phyloP scores from a whole-genome alignment of 2,113 vertebrate species.

The Apeltes quadracus region DNA sequence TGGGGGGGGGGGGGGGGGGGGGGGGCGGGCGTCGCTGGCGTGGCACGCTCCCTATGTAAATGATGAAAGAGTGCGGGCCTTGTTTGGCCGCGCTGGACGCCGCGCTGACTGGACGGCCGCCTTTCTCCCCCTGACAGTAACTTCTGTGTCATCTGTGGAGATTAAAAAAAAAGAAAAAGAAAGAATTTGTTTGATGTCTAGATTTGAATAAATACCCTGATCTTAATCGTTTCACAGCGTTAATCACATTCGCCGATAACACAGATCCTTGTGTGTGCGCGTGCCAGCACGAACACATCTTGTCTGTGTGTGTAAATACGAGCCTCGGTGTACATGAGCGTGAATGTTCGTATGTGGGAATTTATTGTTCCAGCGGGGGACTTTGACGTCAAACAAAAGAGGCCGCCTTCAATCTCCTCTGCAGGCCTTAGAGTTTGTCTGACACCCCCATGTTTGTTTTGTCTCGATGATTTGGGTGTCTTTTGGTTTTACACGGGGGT shows the following conservation, averaged over 20 bases:
- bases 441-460: slow-evolving; percentile 54
- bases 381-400: slow-evolving; percentile 18
- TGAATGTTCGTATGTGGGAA: slow-evolving; percentile 1
- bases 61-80: slow-evolving; percentile 68
- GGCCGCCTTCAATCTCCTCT: slow-evolving; percentile 13
- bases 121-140: slow-evolving; percentile 60
- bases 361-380: slow-evolving; percentile 25
- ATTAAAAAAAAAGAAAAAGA: slow-evolving; percentile 54
- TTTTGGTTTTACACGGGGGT: slow-evolving; percentile 38
- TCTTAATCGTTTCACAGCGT: slow-evolving; percentile 62
- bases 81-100: slow-evolving; percentile 51
- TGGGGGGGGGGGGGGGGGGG: too few species aligned
- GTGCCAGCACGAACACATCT: not conserved
- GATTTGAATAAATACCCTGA: slow-evolving; percentile 68
- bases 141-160: slow-evolving; percentile 63
- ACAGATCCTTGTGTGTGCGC: slow-evolving; percentile 17
- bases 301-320: slow-evolving; percentile 12
- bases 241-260: slow-evolving; percentile 61
- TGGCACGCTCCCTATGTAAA: slow-evolving; percentile 76
- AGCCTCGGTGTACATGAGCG: slow-evolving; percentile 1
- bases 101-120: slow-evolving; percentile 56
- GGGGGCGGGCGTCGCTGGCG: slow-evolving; percentile 33
- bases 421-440: slow-evolving; percentile 25
- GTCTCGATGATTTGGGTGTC: slow-evolving; percentile 57
- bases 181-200: slow-evolving; percentile 70